phyloP scores from a whole-genome alignment of 1,140 invertebrate species.

The Bombus fervidus region DNA sequence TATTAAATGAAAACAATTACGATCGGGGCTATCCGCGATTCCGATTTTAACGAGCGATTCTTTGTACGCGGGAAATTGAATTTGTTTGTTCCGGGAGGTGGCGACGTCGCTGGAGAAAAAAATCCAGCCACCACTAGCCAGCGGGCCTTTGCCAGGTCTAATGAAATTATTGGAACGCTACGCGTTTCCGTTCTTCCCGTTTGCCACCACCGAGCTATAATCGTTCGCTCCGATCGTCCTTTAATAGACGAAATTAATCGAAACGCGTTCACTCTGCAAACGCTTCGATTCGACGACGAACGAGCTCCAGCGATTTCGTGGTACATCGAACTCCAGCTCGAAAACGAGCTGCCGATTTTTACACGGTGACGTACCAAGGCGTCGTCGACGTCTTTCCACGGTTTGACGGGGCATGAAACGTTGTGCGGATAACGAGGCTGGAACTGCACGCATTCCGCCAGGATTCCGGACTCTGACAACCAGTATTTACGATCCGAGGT shows the following conservation, averaged over 20 bases:
- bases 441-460: slow-evolving; percentile 67
- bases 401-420: slow-evolving; percentile 67
- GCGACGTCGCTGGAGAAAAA: not conserved
- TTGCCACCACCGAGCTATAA: slow-evolving; percentile 3
- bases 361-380: slow-evolving; percentile 46
- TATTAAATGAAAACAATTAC: slow-evolving; percentile 50
- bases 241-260: slow-evolving; percentile 60
- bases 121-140: not conserved
- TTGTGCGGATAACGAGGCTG: slow-evolving; percentile 67
- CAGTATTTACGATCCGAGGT: slow-evolving; percentile 18
- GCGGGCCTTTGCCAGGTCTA: slow-evolving; percentile 25
- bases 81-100: slow-evolving; percentile 7
- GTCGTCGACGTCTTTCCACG: slow-evolving; percentile 55
- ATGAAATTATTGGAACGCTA: slow-evolving; percentile 56
- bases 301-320: slow-evolving; percentile 25
- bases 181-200: slow-evolving; percentile 35
- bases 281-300: not conserved
- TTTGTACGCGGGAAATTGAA: slow-evolving; percentile 15
- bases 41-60: slow-evolving; percentile 15
- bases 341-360: slow-evolving; percentile 61
- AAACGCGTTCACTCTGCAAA: slow-evolving; percentile 8
- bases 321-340: slow-evolving; percentile 16
- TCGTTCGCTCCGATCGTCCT: slow-evolving; percentile 40
- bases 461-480: slow-evolving; percentile 25
- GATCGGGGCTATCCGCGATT: slow-evolving; percentile 21